Evolutionary conservation across 1,140 invertebrate species (phyloP), one percentile per base, ranked within the genome.

Genomic region (Cydia pomonella): DNA sequence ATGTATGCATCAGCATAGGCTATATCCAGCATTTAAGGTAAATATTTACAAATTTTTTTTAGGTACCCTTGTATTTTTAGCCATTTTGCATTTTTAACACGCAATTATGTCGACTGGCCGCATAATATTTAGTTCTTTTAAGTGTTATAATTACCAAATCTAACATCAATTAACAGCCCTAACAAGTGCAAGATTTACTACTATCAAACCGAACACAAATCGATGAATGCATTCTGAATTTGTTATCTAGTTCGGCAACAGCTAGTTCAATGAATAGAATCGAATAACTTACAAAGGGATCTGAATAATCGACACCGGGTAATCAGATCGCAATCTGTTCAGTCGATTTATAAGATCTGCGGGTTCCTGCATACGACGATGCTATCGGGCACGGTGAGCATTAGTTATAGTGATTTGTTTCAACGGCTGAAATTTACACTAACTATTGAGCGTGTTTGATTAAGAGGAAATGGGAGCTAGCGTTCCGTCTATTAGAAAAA

Each of bases 231-330:
- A 85, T 86, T 84, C 81, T 81, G 82, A 87, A 86, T 86, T 81
- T 85, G 83, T 87, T 91, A 91, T 90, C 89, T 87, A 82, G 82
- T 83, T 82, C 79, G 78, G 76, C 79, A 82, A 80, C 80, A 84
- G 84, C 78, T 78, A 86, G 84, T 86, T 87, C 84, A 90, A 89
- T 91, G 88, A 92, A 91, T 91, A 85, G 87, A 86, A 84, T 83
- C 84, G 87, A 84, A 87, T 92, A 90, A 90, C 83, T 91, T 88
- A 91, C 87, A 85, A 79, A 80, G 79, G 82, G 82, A 87, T 91
- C 87, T 82, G 86, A 87, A 92, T 91, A 90, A 92, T 91, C 89
- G 91, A 91, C 88, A 88, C 89, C 82, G 84, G 80, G 83, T 86
- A 85, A 89, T 91, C 88, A 88, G 88, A 92, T 92, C 80, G 84